Conservation (phyloP, 2,888 invertebrate genomes). For the Reticulitermes lucifugus region DNA sequence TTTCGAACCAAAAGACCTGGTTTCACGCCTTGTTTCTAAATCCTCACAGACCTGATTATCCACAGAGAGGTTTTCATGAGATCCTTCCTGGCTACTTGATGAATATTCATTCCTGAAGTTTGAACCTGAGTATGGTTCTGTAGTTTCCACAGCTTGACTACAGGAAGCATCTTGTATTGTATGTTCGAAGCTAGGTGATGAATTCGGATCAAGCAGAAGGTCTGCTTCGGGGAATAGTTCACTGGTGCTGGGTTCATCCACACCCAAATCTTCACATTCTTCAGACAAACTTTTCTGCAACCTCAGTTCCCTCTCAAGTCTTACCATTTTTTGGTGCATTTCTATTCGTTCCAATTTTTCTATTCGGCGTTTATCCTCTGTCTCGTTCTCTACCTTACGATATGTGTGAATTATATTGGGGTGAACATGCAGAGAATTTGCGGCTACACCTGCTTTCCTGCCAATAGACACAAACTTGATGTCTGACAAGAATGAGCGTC, state of each 20-base stretch:
- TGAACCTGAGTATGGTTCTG: slow-evolving; percentile 59
- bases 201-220: slow-evolving; percentile 74
- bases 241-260: slow-evolving; percentile 83
- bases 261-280: slow-evolving; percentile 83
- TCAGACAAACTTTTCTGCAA: slow-evolving; percentile 80
- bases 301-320: slow-evolving; percentile 55
- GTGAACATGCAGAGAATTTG: slow-evolving; percentile 7
- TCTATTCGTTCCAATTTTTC: slow-evolving; percentile 35
- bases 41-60: slow-evolving; percentile 55
- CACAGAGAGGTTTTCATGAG: slow-evolving; percentile 55
- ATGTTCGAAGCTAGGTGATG: slow-evolving; percentile 75
- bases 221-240: slow-evolving; percentile 84
- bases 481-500: slow-evolving; percentile 39
- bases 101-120: slow-evolving; percentile 61
- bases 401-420: slow-evolving; percentile 28
- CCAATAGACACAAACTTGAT: slow-evolving; percentile 27
- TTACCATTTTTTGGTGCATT: slow-evolving; percentile 44
- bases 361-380: slow-evolving; percentile 32
- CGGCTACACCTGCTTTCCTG: not conserved
- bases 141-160: slow-evolving; percentile 61
- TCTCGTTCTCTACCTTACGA: slow-evolving; percentile 20
- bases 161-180: slow-evolving; percentile 64
- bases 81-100: slow-evolving; percentile 59
- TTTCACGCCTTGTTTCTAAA: slow-evolving; percentile 54
- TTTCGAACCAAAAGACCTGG: slow-evolving; percentile 18